Evolutionary conservation across 2,113 vertebrate species (phyloP).

Genomic region (Typhlomys cinereus): DNA sequence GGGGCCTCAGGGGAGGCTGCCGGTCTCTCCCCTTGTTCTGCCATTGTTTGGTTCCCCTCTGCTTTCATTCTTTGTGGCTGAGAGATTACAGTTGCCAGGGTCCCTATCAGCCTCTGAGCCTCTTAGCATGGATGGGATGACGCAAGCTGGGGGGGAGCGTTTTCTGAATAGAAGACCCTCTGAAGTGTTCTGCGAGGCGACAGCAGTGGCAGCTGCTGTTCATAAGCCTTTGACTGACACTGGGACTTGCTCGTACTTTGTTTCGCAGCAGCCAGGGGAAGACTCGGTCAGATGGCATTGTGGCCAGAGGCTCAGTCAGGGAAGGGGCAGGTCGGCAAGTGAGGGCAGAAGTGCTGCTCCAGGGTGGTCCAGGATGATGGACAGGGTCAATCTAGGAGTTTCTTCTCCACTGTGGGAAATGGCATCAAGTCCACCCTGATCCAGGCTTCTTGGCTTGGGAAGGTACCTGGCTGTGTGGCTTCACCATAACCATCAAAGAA

Average conservation of each 20-base stretch:
- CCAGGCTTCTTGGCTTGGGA: not conserved
- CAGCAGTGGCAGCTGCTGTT: slow-evolving; percentile 27
- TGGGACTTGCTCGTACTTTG: slow-evolving; percentile 35
- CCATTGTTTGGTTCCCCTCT: not conserved
- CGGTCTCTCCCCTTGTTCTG: accelerated
- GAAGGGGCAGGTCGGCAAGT: not conserved
- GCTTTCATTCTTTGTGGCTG: slow-evolving; percentile 8
- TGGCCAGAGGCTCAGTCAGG: not conserved
- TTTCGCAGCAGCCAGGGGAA: slow-evolving; percentile 50
- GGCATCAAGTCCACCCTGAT: not conserved
- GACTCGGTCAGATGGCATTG: slow-evolving; percentile 39
- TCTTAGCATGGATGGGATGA: slow-evolving; percentile 41
- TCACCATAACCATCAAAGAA: not conserved
- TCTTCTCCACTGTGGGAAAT: not conserved
- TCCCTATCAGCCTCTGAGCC: slow-evolving; percentile 27
- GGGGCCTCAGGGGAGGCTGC: not conserved
- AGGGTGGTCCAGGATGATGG: not conserved
- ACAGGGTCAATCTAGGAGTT: not conserved
- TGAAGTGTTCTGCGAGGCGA: slow-evolving; percentile 23
- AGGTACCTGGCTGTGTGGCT: not conserved
- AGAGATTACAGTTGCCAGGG: not conserved
- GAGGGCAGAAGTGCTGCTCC: not conserved
- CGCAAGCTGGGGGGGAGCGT: not conserved
- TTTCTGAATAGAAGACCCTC: slow-evolving; percentile 56
- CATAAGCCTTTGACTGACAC: slow-evolving; percentile 46